Conservation (phyloP, 2,888 invertebrate genomes). For the Cepaea hortensis region DNA sequence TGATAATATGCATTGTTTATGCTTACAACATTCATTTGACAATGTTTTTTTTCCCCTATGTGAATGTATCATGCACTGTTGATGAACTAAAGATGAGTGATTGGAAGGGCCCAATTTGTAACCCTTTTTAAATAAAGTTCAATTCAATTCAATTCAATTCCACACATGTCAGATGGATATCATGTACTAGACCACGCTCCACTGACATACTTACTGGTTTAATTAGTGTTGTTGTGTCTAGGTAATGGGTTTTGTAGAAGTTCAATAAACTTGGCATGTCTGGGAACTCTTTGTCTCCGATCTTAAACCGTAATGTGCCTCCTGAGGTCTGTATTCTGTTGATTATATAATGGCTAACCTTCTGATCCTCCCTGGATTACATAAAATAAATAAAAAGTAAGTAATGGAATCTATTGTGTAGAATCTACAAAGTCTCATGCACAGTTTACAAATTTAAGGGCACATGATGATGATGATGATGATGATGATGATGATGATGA, state of each 20-base stretch:
- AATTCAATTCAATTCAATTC: no score
- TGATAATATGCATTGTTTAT: no score
- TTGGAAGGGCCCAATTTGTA: no score
- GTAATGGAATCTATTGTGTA: no score
- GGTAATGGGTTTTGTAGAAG: conserved; percentile 96
- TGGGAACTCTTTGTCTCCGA: conserved; percentile 95
- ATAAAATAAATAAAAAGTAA: not conserved
- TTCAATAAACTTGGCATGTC: conserved; percentile 92
- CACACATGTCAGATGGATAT: no score
- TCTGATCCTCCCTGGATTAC: conserved; percentile 89
- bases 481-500: no score
- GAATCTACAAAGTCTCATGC: not conserved
- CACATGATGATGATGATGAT: no score
- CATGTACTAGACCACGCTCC: not conserved
- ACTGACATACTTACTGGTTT: conserved; percentile 80
- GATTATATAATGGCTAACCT: conserved; percentile 98
- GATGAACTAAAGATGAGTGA: no score
- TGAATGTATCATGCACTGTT: no score
- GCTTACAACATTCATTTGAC: no score
- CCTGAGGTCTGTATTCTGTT: conserved; percentile 81
- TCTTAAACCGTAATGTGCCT: conserved; percentile 82
- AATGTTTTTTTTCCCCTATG: no score
- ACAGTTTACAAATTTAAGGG: not conserved
- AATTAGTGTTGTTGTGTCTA: conserved; percentile 95
- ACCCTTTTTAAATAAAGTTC: no score